Evolutionary conservation across 2,797 vertebrate species (phyloP), one percentile per base, ranked within the genome.

Genomic region (Aselliscus stoliczkanus): DNA sequence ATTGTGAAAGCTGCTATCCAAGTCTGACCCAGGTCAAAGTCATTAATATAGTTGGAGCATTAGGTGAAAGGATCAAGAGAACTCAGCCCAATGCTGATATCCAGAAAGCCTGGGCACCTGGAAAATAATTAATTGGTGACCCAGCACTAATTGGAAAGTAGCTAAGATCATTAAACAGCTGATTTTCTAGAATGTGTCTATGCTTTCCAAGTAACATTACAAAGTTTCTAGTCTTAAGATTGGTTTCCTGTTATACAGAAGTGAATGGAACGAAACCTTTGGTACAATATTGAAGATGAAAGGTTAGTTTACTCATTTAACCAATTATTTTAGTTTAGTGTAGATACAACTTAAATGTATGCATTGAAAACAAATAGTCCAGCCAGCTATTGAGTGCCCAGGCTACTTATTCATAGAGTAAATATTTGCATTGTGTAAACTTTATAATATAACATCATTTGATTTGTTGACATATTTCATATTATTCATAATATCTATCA

Each of bases 41-140:
- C 70, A 86, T 98, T 98, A 98, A 98, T 97, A 88, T 58, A 96
- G 94, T 72, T 96, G 91, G 88, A 96, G 97, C 93, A 95, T 73
- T 81, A 84, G 18, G 20, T 98, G 96, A 98, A 98, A 98, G 56
- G 89, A 96, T 96, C 83, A 98, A 95, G 95, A 58, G 88, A 97
- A 86, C 72, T 96, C 90, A 95, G 88, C 72, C 73, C 72, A 98
- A 44, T 83, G 88, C 44, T n/a, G 89, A 95, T 75, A 92, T 96
- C 83, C 81, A 93, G 95, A 98, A 98, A 98, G 84, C 95, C 88
- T 96, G 97, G 97, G 97, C 97, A 98, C 88, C 97, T 96, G 95
- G 95, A 96, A 97, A 95, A 76, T 70, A 98, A 97, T 98, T 98
- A 98, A 98, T 98, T 98, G 98, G 97, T 98, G 81, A 97, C 97